Percentiles rank a stretch among this genome's conserved stretches.
Conservation (phyloP, 2,797 vertebrate genomes). For the Alauda arvensis region DNA sequence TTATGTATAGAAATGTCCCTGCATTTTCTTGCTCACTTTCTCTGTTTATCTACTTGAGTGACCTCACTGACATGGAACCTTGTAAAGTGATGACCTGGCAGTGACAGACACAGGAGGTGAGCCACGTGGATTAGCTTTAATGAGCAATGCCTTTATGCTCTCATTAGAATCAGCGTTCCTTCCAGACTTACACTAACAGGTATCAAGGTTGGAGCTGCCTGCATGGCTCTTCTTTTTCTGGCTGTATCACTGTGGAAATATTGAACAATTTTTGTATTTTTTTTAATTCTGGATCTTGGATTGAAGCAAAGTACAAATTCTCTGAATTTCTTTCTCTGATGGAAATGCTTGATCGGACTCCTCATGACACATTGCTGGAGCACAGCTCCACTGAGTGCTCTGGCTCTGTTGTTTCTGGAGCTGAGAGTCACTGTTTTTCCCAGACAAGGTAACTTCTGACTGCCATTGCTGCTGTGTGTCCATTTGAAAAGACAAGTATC, state of each 20-base stretch:
- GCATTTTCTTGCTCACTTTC: constrained; percentile 39
- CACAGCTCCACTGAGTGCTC: background rate
- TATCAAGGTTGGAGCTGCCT: background rate
- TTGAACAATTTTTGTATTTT: background rate
- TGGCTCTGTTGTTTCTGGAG: background rate
- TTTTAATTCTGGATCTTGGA: background rate
- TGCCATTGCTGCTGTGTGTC: background rate
- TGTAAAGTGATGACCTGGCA: background rate
- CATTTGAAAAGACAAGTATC: background rate
- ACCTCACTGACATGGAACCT: background rate
- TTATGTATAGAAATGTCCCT: background rate
- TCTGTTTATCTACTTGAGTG: constrained; percentile 46
- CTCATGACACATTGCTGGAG: background rate
- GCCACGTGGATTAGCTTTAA: background rate
- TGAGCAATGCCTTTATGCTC: background rate
- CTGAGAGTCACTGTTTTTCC: background rate
- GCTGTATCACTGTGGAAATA: background rate
- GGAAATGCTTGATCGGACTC: background rate
- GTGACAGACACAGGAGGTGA: background rate
- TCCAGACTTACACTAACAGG: background rate
- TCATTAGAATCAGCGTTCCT: background rate
- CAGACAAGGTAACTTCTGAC: background rate
- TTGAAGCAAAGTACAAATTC: background rate
- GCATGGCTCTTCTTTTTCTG: background rate
- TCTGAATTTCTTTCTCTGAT: background rate